phyloP scores from a whole-genome alignment of 2,888 invertebrate species.

The Acleris holmiana region DNA sequence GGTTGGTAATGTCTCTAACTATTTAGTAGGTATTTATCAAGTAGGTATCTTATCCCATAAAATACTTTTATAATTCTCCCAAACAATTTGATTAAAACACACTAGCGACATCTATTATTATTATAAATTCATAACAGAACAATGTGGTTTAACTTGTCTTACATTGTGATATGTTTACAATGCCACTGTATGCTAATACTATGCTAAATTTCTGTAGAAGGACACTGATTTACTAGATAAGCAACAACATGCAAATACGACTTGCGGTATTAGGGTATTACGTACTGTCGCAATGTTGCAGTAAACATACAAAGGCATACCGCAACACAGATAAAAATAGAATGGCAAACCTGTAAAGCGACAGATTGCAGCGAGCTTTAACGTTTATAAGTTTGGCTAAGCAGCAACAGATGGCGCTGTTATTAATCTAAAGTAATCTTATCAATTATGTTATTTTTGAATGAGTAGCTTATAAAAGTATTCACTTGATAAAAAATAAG shows the following conservation, averaged over 20 bases:
- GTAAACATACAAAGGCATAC: not conserved
- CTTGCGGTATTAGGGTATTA: not conserved
- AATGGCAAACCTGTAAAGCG: not conserved
- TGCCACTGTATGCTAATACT: constrained; percentile 27
- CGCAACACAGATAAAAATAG: not conserved
- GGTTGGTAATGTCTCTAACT: too few species aligned
- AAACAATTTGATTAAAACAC: too few species aligned
- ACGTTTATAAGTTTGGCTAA: constrained; percentile 3
- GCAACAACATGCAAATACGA: constrained; percentile 17
- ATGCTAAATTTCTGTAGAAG: constrained; percentile 24
- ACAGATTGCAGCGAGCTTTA: not conserved
- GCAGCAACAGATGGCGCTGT: constrained; percentile 21
- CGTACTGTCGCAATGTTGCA: not conserved
- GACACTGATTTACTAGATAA: constrained; percentile 27
- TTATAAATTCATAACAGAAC: not conserved
- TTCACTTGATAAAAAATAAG: not conserved
- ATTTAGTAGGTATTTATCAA: too few species aligned
- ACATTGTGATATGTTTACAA: constrained; percentile 1
- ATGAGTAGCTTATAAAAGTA: too few species aligned
- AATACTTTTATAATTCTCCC: too few species aligned
- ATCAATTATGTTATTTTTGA: not conserved
- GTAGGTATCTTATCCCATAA: too few species aligned
- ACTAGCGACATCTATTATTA: too few species aligned
- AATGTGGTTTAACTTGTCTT: not conserved
- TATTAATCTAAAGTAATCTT: not conserved